Conservation (phyloP, 2,888 invertebrate species). For the Agrilus mali region DNA sequence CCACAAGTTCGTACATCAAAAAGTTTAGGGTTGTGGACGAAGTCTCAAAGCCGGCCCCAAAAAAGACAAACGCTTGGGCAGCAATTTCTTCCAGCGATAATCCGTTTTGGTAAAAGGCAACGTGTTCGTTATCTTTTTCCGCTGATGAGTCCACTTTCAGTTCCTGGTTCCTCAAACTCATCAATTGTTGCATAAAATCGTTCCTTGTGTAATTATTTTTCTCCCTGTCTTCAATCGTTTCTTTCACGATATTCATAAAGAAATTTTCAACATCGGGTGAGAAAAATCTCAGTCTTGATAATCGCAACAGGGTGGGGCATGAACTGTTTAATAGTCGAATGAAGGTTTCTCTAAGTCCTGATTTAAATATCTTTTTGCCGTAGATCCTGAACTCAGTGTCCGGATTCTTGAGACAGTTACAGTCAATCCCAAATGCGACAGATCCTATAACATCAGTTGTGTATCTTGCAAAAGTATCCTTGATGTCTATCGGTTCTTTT, state of each 20-base stretch:
- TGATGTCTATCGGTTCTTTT: constrained; percentile 9
- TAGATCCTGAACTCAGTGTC: constrained; percentile 35
- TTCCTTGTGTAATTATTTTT: constrained; percentile 34
- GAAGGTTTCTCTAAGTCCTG: constrained; percentile 5
- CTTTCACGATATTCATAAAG: constrained; percentile 32
- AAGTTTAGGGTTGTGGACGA: constrained; percentile 33
- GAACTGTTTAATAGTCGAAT: constrained; percentile 5
- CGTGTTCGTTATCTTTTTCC: background rate
- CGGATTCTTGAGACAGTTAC: constrained; percentile 40
- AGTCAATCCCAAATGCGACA: constrained; percentile 46
- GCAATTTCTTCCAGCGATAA: constrained; percentile 10
- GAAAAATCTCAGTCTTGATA: constrained; percentile 15
- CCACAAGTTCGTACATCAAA: constrained; percentile 36
- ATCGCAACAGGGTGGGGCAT: constrained; percentile 13
- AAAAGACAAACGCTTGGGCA: constrained; percentile 21
- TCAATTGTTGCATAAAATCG: constrained; percentile 41
- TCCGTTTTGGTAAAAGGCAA: background rate
- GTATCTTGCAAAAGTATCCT: constrained; percentile 39
- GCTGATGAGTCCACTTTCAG: background rate
- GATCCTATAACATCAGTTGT: constrained; percentile 45
- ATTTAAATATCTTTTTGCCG: constrained; percentile 12
- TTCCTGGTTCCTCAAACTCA: constrained; percentile 29
- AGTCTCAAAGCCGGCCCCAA: constrained; percentile 28
- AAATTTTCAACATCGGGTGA: constrained; percentile 25
- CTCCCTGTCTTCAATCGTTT: constrained; percentile 34